Conservation (phyloP, 1,140 invertebrate species). For the Asbolus verrucosus region DNA sequence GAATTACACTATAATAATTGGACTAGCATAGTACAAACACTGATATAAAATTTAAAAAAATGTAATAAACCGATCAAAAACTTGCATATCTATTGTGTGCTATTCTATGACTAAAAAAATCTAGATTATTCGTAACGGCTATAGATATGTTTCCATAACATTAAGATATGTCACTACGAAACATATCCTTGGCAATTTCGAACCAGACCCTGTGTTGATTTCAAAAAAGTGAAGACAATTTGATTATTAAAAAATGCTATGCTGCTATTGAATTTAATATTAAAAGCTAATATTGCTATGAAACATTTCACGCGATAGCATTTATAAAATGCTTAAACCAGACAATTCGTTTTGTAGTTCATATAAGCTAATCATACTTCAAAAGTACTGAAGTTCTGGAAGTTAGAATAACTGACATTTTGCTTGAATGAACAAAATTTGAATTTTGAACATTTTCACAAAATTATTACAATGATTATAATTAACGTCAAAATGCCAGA, state of each 20-base stretch:
- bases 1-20: constrained; percentile 45
- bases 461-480: too few species aligned
- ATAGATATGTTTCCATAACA: not conserved
- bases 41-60: constrained; percentile 45
- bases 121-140: constrained; percentile 9
- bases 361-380: not conserved
- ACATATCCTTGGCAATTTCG: not conserved
- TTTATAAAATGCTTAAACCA: constrained; percentile 4
- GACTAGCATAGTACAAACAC: constrained; percentile 53
- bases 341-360: not conserved
- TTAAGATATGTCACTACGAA: too few species aligned
- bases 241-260: constrained; percentile 6
- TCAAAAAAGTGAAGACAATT: constrained; percentile 2
- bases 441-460: not conserved
- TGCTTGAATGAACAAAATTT: not conserved
- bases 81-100: too few species aligned
- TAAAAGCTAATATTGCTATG: constrained; percentile 26
- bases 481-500: too few species aligned
- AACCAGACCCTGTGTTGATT: constrained; percentile 31
- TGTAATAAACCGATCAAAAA: too few species aligned
- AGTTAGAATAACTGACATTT: not conserved
- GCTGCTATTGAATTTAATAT: constrained; percentile 18
- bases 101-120: constrained; percentile 33
- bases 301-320: constrained; percentile 4
- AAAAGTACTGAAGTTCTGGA: not conserved